These are phyloP conservation scores for Zaprionus taronus DNA, from an alignment of 1,140 invertebrate genomes.

Conservation along the genomic window DNA sequence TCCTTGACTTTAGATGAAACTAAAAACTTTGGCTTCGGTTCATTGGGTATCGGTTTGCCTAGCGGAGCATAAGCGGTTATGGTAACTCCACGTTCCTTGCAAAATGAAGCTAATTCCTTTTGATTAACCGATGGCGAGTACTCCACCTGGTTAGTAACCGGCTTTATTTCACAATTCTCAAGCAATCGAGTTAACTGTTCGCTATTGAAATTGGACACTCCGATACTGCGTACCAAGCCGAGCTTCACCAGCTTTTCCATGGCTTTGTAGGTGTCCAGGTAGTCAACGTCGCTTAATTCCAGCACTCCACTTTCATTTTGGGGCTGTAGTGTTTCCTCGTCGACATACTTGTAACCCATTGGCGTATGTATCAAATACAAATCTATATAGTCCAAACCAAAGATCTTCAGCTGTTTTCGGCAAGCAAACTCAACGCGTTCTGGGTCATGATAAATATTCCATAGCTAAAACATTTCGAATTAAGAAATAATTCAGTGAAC, in stretches of 20 bases:
- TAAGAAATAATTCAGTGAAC: not conserved
- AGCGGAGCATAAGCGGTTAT: conserved; percentile 93
- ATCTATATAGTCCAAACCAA: conserved; percentile 89
- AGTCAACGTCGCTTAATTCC: conserved; percentile 82
- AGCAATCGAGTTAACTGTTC: conserved; percentile 89
- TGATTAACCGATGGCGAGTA: conserved; percentile 94
- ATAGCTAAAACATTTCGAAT: conserved; percentile 69
- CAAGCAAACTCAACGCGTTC: conserved; percentile 85
- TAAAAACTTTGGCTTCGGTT: conserved; percentile 76
- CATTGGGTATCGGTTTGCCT: conserved; percentile 87
- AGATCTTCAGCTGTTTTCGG: conserved; percentile 85
- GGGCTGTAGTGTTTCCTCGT: conserved; percentile 72
- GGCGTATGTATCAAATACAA: conserved; percentile 90
- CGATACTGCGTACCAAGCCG: conserved; percentile 87
- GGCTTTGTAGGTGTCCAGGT: conserved; percentile 85
- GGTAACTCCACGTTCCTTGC: conserved; percentile 87
- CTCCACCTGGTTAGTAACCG: conserved; percentile 89
- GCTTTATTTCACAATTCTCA: conserved; percentile 86
- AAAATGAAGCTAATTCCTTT: conserved; percentile 90
- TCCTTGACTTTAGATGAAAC: conserved; percentile 87
- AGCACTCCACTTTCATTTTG: conserved; percentile 82
- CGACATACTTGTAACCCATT: conserved; percentile 85
- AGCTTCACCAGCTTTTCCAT: conserved; percentile 86
- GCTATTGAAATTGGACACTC: conserved; percentile 93
- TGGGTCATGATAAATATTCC: conserved; percentile 85